Conservation (phyloP, 2,888 invertebrate genomes). For the Polydesmus complanatus region DNA sequence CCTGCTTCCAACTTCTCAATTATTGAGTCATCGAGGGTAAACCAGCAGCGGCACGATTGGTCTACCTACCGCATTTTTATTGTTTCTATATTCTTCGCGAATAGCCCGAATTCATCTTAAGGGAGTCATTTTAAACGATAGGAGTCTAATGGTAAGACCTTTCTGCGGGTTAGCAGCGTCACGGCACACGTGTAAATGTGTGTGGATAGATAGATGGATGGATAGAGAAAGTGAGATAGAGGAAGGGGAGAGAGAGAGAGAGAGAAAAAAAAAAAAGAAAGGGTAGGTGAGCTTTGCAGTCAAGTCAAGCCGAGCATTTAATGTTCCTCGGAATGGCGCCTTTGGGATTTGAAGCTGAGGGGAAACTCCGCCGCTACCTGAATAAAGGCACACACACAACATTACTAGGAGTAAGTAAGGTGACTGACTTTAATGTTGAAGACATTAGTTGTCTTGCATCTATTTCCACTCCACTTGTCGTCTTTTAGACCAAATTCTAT, state of each 20-base stretch:
- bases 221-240: too few species aligned
- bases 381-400: too few species aligned
- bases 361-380: background rate
- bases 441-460: background rate
- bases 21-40: background rate
- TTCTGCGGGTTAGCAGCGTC: background rate
- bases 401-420: background rate
- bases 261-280: too few species aligned
- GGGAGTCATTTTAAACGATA: background rate
- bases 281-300: too few species aligned
- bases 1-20: background rate
- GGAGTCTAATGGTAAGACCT: background rate
- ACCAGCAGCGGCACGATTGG: background rate
- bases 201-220: background rate
- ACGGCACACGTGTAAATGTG: background rate
- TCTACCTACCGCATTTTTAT: background rate
- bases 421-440: background rate
- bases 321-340: background rate
- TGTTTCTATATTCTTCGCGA: background rate
- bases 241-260: too few species aligned
- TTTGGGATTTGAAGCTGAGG: background rate
- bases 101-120: background rate
- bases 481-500: background rate
- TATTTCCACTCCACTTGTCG: background rate
- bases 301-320: background rate